Evolutionary conservation across 2,888 invertebrate species (phyloP).

Genomic region (Pteria penguin): DNA sequence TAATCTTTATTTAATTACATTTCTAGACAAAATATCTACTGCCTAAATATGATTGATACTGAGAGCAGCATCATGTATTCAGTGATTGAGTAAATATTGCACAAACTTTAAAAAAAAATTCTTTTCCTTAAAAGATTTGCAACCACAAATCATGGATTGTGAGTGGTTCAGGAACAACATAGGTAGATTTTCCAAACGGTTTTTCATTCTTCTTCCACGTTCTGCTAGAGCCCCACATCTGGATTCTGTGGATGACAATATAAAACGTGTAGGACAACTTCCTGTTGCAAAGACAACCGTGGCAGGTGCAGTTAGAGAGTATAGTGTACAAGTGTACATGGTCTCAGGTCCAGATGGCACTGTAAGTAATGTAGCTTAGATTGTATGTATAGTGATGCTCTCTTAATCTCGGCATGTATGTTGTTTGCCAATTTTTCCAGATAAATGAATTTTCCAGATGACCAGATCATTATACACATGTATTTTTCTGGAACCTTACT

Average conservation of each 20-base stretch:
- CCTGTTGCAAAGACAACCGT: conserved; percentile 8
- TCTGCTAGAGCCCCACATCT: conserved; percentile 4
- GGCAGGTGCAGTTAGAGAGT: conserved; percentile 11
- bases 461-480: too few species aligned
- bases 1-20: too few species aligned
- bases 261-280: background rate
- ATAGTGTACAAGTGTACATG: conserved; percentile 17
- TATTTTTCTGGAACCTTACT: too few species aligned
- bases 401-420: too few species aligned
- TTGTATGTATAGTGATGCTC: too few species aligned
- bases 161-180: conserved; percentile 13
- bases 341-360: background rate
- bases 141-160: background rate
- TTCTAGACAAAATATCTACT: too few species aligned
- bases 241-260: conserved; percentile 5
- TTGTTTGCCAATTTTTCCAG: too few species aligned
- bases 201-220: conserved; percentile 28
- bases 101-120: too few species aligned
- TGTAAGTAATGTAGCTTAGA: conserved; percentile 7
- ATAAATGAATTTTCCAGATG: too few species aligned
- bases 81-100: too few species aligned
- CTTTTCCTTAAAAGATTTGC: conserved; percentile 12
- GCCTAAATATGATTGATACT: too few species aligned
- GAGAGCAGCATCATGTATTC: too few species aligned
- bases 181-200: conserved; percentile 13